Evolutionary conservation across 2,888 invertebrate species (phyloP), one percentile per base, ranked within the genome.

Genomic region (Dromius quadrimaculatus): DNA sequence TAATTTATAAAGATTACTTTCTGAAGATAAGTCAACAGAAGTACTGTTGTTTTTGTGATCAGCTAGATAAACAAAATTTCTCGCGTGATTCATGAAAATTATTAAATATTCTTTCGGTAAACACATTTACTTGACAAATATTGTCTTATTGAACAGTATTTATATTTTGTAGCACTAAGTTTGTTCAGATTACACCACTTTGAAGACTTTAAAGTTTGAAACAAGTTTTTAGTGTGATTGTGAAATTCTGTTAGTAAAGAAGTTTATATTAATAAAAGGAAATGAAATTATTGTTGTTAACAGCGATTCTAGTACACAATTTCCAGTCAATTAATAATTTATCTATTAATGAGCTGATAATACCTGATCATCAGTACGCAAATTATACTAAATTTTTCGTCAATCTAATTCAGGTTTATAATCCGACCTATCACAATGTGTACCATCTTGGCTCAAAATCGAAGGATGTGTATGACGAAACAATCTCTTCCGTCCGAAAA

Each of bases 51-150:
- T 41, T 41, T 41, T 41, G 6, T 41, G 41, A 41, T 41, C 13
- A 15, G 2, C 15, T 6, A 41, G 41, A 41, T 41, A 41, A 41
- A 41, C 15, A 41, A 1, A 15, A 41, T 15, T 2, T 41, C 15
- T 41, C 41, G 41, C 41, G 15, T 41, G 41, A n/a, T n/a, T n/a
- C 8, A 11, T 2, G 11, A 17, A 41, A 41, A 41, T 41, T 2
- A 23, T 47, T 47, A 47, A 47, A 13, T 11, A 22, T 47, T 47
- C n/a, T 13, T 23, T 23, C 15, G 17, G 47, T 47, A 47, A 47
- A 47, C 23, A 47, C 47, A 47, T 47, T 47, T 47, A 20, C 41
- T 15, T 47, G 47, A 23, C 47, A 47, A 47, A 47, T 47, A 22
- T 47, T 41, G 20, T 47, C 47, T n/a, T 23, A 47, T 47, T 45